Percentiles rank a stretch among this genome's conserved stretches.
Evolutionary conservation across 2,113 vertebrate genomes (phyloP).

Genomic region (Bubo scandiacus): DNA sequence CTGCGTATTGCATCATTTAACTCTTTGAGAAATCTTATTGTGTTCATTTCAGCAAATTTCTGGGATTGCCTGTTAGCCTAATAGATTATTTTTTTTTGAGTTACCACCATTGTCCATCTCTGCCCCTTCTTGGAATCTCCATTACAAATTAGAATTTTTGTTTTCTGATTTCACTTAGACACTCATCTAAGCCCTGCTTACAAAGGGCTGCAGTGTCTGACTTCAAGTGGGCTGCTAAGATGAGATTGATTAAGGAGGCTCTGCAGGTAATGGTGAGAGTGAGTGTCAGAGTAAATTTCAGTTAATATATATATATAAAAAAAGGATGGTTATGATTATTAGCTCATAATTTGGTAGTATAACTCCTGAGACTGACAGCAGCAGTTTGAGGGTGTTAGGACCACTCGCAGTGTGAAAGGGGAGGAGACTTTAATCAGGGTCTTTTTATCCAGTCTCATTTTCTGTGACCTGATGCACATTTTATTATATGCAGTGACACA

Average conservation of each 20-base stretch:
- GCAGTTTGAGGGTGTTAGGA: not conserved
- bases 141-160: not conserved
- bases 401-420: not conserved
- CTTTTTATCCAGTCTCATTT: not conserved
- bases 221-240: not conserved
- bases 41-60: not conserved
- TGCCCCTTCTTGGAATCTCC: not conserved
- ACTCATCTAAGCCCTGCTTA: not conserved
- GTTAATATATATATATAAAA: not conserved
- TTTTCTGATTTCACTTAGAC: not conserved
- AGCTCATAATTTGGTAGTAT: not conserved
- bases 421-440: not conserved
- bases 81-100: not conserved
- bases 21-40: not conserved
- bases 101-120: not conserved
- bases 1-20: not conserved
- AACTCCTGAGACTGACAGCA: not conserved
- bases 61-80: not conserved
- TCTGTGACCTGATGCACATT: not conserved
- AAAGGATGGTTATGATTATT: not conserved
- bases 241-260: not conserved
- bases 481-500: not conserved
- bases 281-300: not conserved
- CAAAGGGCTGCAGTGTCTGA: not conserved
- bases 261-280: not conserved